phyloP scores from a whole-genome alignment of 2,113 vertebrate genomes.

The Pangasianodon hypophthalmus region DNA sequence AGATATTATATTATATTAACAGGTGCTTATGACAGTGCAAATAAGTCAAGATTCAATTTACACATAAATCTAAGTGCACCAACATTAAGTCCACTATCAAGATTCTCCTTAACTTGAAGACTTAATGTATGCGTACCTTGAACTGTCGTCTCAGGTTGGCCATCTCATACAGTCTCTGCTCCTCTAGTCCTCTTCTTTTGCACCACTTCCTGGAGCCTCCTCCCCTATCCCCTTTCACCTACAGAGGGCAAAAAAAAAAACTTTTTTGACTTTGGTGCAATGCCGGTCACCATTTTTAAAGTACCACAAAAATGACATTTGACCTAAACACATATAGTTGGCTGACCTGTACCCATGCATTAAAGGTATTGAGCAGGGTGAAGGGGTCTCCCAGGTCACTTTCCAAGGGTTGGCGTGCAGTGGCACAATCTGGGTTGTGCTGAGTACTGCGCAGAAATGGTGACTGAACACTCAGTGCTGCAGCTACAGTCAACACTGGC shows the following conservation, averaged over 20 bases:
- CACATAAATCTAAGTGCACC: background rate
- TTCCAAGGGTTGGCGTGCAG: conserved; percentile 78
- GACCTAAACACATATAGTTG: background rate
- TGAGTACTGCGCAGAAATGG: conserved; percentile 82
- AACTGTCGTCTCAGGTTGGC: conserved; percentile 89
- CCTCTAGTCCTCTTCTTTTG: conserved; percentile 83
- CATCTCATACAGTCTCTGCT: conserved; percentile 91
- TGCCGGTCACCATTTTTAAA: background rate
- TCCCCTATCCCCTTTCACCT: conserved; percentile 83
- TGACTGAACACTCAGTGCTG: conserved; percentile 84
- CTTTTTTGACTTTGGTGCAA: background rate
- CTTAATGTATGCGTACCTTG: conserved; percentile 68
- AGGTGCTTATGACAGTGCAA: background rate
- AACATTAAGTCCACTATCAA: background rate
- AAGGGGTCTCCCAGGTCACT: conserved; percentile 90
- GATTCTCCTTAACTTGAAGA: background rate
- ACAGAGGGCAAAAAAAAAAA: background rate
- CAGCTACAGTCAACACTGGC: conserved; percentile 82
- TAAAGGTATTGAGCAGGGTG: conserved; percentile 87
- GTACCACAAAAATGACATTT: background rate
- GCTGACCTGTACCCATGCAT: conserved; percentile 88
- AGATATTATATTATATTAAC: background rate
- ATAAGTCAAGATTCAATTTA: background rate
- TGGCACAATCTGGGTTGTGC: conserved; percentile 73
- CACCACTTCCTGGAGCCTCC: conserved; percentile 84